Base-by-base conservation (phyloP, 2,888 invertebrate species). In the Plusia festucae region DNA sequence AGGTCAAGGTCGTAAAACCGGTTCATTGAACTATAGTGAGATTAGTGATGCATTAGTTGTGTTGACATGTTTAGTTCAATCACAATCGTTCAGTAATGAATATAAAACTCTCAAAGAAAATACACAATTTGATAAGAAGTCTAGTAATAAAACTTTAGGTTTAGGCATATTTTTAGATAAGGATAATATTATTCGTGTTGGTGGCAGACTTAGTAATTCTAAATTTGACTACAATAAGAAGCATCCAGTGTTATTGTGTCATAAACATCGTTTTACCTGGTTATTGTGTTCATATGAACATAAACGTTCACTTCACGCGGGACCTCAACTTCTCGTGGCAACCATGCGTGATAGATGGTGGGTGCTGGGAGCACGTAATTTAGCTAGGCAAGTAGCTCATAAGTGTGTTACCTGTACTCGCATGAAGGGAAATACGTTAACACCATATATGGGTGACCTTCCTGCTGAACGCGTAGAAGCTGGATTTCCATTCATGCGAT, bases 301-400 rank as follows among this genome's bases (percentile, higher is more conserved):
- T 8, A 27, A 27, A 27, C 27, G 27, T 27, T 27, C 7, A 8
- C 27, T 27, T 27, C 27, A 27, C 8, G 27, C 27, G 1, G 27
- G 7, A 27, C 27, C 27, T 27, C 27, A 27, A 8, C 27, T 27
- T 2, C 27, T 27, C 3, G 27, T 27, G 8, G 27, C 27, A 7
- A 27, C 27, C 27, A 27, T 27, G 27, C 27, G 24, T 5, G 5
- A 24, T 24, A 24, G 5, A 34, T 57, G 61, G 62, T 65, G 65
- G 65, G 55, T 64, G n/a, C 11, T 65, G 24, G 60, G 71, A 7
- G 71, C 55, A 2, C 57, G 67, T 13, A 61, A 68, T 34, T 55
- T 72, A 16, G 69, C 67, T 15, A 63, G 64, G 13, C 62, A 58
- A 49, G 51, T 65, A 4, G 66, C 62, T 24, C 57, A 59, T n/a